A percentile compares a stretch with the other conserved stretches of the same genome.
Evolutionary conservation across 2,888 invertebrate species (phyloP).

Genomic region (Machimus rusticus): DNA sequence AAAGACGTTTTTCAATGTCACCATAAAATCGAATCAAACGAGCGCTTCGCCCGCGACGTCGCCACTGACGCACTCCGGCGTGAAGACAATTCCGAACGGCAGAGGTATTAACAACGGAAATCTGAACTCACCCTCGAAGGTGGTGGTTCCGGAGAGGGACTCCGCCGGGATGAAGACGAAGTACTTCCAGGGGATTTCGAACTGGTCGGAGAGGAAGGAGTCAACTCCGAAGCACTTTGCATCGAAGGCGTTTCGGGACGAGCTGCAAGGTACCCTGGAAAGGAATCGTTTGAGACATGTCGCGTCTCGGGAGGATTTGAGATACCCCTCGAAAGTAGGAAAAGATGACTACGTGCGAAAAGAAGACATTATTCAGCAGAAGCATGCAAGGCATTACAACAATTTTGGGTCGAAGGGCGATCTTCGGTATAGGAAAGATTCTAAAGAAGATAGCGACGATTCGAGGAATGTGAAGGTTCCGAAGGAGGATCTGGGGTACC

Average conservation of each 20-base stretch:
- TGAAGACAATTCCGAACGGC: slow-evolving; percentile 61
- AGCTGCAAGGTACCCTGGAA: slow-evolving; percentile 60
- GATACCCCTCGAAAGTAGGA: neutral
- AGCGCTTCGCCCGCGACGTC: slow-evolving; percentile 52
- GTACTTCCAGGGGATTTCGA: slow-evolving; percentile 78
- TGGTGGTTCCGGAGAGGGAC: slow-evolving; percentile 67
- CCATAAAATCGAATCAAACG: slow-evolving; percentile 70
- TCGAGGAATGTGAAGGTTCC: slow-evolving; percentile 56
- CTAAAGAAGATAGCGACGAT: slow-evolving; percentile 58
- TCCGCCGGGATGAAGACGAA: slow-evolving; percentile 64
- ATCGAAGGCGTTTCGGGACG: slow-evolving; percentile 61
- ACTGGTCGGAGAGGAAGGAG: slow-evolving; percentile 77
- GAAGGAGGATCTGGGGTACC: slow-evolving; percentile 55
- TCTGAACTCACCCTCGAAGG: slow-evolving; percentile 63
- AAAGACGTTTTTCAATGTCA: slow-evolving; percentile 79
- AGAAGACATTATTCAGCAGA: slow-evolving; percentile 61
- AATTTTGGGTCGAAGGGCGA: slow-evolving; percentile 58
- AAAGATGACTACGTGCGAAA: slow-evolving; percentile 58
- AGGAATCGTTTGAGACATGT: slow-evolving; percentile 57
- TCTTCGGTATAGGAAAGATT: slow-evolving; percentile 57
- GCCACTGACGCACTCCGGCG: slow-evolving; percentile 62
- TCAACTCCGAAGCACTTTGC: slow-evolving; percentile 58
- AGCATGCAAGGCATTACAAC: slow-evolving; percentile 51
- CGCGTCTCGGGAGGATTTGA: slow-evolving; percentile 51
- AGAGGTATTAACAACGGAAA: slow-evolving; percentile 48